Conservation (phyloP, 2,113 vertebrate genomes). For the Ophthalmolycus amberensis region DNA sequence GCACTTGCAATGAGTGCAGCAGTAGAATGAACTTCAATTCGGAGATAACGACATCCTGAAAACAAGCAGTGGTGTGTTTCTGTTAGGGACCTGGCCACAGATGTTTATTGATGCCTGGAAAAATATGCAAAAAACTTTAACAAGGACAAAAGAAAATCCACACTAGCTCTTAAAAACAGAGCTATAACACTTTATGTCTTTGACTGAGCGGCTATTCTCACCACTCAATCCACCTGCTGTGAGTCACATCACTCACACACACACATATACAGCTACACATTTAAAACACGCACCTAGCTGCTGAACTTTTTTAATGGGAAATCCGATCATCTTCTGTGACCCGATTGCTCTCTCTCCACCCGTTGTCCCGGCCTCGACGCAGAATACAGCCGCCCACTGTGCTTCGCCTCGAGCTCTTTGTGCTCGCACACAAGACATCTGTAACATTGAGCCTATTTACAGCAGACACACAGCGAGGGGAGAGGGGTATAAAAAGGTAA, state of each 20-base stretch:
- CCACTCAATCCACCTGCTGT: constrained; percentile 2
- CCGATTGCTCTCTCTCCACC: constrained; percentile 64
- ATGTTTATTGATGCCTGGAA: neutral
- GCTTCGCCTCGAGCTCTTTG: constrained; percentile 53
- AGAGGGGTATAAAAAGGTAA: constrained; percentile 73
- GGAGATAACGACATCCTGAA: neutral
- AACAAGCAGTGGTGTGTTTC: neutral
- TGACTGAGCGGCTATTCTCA: neutral
- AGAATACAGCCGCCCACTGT: constrained; percentile 68
- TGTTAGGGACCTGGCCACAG: neutral
- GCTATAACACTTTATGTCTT: neutral
- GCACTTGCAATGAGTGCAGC: neutral
- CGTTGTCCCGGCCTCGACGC: constrained; percentile 48
- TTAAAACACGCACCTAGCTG: constrained; percentile 25
- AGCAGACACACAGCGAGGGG: constrained; percentile 62
- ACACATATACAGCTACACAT: neutral
- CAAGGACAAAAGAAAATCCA: neutral
- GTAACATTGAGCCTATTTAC: constrained; percentile 81
- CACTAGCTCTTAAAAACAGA: neutral
- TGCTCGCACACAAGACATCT: constrained; percentile 69
- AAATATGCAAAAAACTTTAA: neutral
- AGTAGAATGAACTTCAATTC: neutral
- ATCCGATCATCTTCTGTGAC: constrained; percentile 60
- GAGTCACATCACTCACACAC: neutral
- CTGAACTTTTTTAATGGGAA: constrained; percentile 59